Base-by-base conservation (phyloP, 2,797 vertebrate species). In the Peromyscus nudipes region DNA sequence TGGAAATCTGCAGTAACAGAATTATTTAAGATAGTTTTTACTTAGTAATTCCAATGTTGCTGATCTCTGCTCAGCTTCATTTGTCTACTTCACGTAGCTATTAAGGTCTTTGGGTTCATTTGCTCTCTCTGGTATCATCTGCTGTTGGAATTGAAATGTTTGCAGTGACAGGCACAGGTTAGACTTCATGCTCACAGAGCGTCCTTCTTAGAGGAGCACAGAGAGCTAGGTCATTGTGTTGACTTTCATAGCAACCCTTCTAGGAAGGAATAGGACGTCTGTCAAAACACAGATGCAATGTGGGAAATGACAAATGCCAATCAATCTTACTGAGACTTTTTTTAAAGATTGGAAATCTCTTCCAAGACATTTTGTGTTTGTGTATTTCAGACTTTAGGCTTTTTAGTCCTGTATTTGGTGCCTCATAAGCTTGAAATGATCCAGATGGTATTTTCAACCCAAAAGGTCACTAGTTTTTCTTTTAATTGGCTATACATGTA, bases 281-380 rank as follows among this genome's bases (percentile, higher is more conserved):
- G 93, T 95, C 92, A 95, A 92, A 97, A 94, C 97, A 89, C 94
- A 97, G 95, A 94, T 96, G 87, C 77, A 81, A 60, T 90, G 62
- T 95, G 62, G 85, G 92, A 97, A 94, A 96, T 71, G 60, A 31
- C 37, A 83, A 64, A 57, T 40, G 81, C 80, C 94, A 95, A 83
- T 84, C 31, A 85, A 29, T 43, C 34, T 90, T 90, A 82, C 52
- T 88, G 37, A 80, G 96, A 71, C 11, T 40, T 73, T 73, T 93
- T 95, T 79, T 69, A 55, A 75, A 84, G 87, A 90, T 90, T 69
- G 85, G 23, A 94, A 95, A 92, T 94, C 60, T 95, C 85, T 96
- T 96, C 85, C 77, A 95, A 89, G 77, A 65, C 4, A 71, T 90
- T 76, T 91, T 92, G 86, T 95, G 79, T 96, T 96, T 97, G 87